Evolutionary conservation across 2,888 invertebrate genomes (phyloP).

Genomic region (Acleris holmiana): DNA sequence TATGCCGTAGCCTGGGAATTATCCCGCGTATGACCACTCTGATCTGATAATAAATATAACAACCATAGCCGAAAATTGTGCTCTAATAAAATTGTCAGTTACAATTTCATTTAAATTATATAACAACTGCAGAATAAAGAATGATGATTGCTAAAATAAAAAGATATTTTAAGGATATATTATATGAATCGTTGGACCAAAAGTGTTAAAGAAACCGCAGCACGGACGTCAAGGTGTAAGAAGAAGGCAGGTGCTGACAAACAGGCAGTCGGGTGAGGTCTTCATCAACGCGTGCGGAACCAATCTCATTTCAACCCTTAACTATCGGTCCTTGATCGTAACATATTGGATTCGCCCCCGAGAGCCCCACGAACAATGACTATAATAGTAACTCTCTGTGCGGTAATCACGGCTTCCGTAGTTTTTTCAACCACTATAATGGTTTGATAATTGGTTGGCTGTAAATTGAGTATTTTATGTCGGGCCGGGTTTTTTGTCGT

Average conservation of each 20-base stretch:
- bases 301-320: slow-evolving; percentile 62
- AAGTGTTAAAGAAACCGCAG: slow-evolving; percentile 45
- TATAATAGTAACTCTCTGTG: slow-evolving; percentile 55
- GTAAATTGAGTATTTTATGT: slow-evolving; percentile 68
- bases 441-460: slow-evolving; percentile 62
- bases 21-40: slow-evolving; percentile 24
- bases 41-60: slow-evolving; percentile 1
- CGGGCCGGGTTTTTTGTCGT: slow-evolving; percentile 50
- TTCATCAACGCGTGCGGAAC: slow-evolving; percentile 74
- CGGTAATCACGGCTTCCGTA: slow-evolving; percentile 64
- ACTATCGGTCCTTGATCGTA: slow-evolving; percentile 52
- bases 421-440: slow-evolving; percentile 55
- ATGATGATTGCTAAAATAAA: too few relatives aligned
- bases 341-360: slow-evolving; percentile 52
- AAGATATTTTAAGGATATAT: too few relatives aligned
- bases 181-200: too few relatives aligned
- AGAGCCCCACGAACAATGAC: slow-evolving; percentile 42
- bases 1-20: slow-evolving; percentile 42
- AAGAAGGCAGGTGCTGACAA: slow-evolving; percentile 65
- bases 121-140: slow-evolving; percentile 26
- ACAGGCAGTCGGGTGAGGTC: slow-evolving; percentile 55
- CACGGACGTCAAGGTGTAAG: slow-evolving; percentile 59
- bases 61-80: slow-evolving; percentile 4
- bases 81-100: slow-evolving; percentile 18
- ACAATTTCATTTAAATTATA: slow-evolving; percentile 5